Percentiles rank a stretch among this genome's conserved stretches.
These are phyloP conservation scores for Aplocera efformata DNA, from an alignment of 2,888 invertebrate genomes.

Conservation along the genomic window DNA sequence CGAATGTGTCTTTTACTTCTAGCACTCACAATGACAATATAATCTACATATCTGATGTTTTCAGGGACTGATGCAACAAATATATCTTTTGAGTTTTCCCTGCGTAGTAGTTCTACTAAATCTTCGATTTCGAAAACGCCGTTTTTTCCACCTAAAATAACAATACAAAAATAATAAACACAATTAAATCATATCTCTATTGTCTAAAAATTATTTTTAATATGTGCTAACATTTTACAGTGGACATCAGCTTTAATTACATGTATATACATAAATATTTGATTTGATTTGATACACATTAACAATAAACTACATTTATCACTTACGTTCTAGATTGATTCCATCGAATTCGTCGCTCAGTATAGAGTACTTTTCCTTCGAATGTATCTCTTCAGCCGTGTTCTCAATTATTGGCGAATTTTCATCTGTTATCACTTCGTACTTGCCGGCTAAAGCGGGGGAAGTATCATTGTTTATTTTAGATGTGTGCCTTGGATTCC, in stretches of 20 bases:
- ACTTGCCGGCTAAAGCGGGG: slow-evolving; percentile 80
- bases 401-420: slow-evolving; percentile 86
- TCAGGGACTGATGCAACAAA: slow-evolving; percentile 89
- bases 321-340: slow-evolving; percentile 80
- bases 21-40: slow-evolving; percentile 90
- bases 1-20: slow-evolving; percentile 87
- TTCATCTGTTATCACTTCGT: slow-evolving; percentile 85
- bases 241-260: too few relatives aligned
- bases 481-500: slow-evolving; percentile 57
- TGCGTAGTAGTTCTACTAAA: slow-evolving; percentile 85
- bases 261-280: too few relatives aligned
- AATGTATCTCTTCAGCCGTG: slow-evolving; percentile 83
- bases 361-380: slow-evolving; percentile 49
- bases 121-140: slow-evolving; percentile 96
- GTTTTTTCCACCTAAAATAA: slow-evolving; percentile 85
- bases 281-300: too few relatives aligned
- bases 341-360: slow-evolving; percentile 83
- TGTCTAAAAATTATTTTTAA: too few relatives aligned
- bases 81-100: slow-evolving; percentile 89
- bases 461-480: slow-evolving; percentile 58
- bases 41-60: slow-evolving; percentile 89
- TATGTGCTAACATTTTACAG: too few relatives aligned
- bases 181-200: too few relatives aligned
- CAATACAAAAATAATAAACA: too few relatives aligned
- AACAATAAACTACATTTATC: not conserved